A percentile compares a stretch with the other conserved stretches of the same genome.
These are phyloP conservation scores for Pelobates fuscus DNA, from an alignment of 2,113 vertebrate species.

Conservation along the genomic window DNA sequence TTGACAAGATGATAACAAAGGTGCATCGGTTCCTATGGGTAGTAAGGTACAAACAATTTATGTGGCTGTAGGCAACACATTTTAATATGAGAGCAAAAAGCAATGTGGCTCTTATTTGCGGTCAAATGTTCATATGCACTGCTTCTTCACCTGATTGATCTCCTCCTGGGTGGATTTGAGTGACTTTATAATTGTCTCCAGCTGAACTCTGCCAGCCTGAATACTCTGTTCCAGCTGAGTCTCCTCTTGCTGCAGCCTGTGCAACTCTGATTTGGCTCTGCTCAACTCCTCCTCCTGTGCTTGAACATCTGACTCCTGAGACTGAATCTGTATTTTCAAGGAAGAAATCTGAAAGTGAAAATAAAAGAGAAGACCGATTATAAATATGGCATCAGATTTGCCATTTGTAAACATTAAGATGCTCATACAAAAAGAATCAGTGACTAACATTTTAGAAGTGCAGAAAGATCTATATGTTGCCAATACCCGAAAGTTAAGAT, in stretches of 20 bases:
- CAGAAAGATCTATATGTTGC: too few relatives aligned
- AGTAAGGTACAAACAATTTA: too few relatives aligned
- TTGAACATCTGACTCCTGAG: slow-evolving; percentile 90
- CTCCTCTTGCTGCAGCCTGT: slow-evolving; percentile 89
- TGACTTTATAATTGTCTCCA: slow-evolving; percentile 96
- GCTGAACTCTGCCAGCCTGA: slow-evolving; percentile 88
- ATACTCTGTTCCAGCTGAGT: slow-evolving; percentile 93
- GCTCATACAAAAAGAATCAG: too few relatives aligned
- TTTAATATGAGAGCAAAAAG: too few relatives aligned
- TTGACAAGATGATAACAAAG: too few relatives aligned
- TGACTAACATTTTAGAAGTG: too few relatives aligned
- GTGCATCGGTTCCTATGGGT: too few relatives aligned
- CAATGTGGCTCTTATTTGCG: too few relatives aligned
- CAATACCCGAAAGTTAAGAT: too few relatives aligned
- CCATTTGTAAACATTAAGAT: too few relatives aligned
- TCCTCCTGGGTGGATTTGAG: slow-evolving; percentile 94
- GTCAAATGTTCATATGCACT: too few relatives aligned
- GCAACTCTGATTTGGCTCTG: slow-evolving; percentile 86
- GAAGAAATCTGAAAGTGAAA: slow-evolving; percentile 80
- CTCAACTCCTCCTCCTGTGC: slow-evolving; percentile 92
- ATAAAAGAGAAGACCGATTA: not conserved
- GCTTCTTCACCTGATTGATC: slow-evolving; percentile 85
- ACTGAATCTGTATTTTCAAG: slow-evolving; percentile 90
- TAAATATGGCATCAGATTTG: not conserved
- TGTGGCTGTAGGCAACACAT: too few relatives aligned